Conservation (phyloP, 2,113 vertebrate genomes). For the Capreolus pygargus region DNA sequence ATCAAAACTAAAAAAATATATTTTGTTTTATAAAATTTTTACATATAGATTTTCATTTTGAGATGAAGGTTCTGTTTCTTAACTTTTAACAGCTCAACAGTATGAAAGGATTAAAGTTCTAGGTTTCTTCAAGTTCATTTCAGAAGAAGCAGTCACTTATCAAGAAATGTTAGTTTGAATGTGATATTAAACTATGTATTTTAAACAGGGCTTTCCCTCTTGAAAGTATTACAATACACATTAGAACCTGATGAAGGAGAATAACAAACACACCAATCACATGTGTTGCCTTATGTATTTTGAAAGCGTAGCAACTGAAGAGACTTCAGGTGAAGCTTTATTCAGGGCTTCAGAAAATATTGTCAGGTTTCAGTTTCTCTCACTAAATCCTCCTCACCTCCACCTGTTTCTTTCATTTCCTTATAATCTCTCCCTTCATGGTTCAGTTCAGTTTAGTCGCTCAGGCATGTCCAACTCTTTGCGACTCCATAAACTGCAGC, state of each 20-base stretch:
- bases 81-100: neutral
- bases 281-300: neutral
- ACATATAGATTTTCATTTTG: neutral
- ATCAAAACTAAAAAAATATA: neutral
- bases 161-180: neutral
- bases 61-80: neutral
- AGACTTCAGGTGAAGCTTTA: neutral
- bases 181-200: neutral
- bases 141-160: neutral
- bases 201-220: neutral
- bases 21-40: constrained; percentile 1
- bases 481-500: neutral
- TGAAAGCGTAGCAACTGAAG: neutral
- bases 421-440: neutral
- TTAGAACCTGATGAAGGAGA: neutral
- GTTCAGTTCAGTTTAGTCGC: neutral
- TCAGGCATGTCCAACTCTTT: neutral
- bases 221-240: neutral
- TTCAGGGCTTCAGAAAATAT: neutral
- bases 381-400: neutral
- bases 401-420: neutral
- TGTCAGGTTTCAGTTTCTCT: neutral
- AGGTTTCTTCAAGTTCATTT: neutral
- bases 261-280: neutral
- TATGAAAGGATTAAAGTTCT: neutral